Percentiles rank a stretch among this genome's conserved stretches.
phyloP scores from a whole-genome alignment of 2,888 invertebrate genomes.

The Cloeon dipterum region DNA sequence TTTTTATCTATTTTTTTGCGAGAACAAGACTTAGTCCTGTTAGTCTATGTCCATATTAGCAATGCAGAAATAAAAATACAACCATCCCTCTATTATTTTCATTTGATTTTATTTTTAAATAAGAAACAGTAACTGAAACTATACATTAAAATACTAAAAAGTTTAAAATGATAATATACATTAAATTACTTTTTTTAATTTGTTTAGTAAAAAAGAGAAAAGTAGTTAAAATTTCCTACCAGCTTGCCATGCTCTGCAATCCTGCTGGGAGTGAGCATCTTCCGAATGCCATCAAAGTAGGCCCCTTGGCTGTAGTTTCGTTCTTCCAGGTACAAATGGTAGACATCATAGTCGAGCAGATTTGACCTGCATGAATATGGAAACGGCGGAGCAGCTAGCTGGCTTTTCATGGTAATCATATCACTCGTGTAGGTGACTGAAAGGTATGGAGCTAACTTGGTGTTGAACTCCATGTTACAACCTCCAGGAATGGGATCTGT shows the following conservation, averaged over 20 bases:
- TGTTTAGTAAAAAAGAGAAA: too few species aligned
- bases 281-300: conserved; percentile 34
- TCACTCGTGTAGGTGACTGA: conserved; percentile 17
- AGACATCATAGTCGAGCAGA: conserved; percentile 25
- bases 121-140: too few species aligned
- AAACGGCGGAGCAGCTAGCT: conserved; percentile 21
- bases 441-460: conserved; percentile 35
- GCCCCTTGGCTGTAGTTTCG: conserved; percentile 25
- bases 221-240: conserved; percentile 23
- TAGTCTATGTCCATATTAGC: too few species aligned
- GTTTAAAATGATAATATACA: too few species aligned
- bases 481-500: conserved; percentile 58
- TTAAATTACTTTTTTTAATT: too few species aligned
- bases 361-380: conserved; percentile 16
- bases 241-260: conserved; percentile 26
- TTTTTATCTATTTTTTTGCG: too few species aligned
- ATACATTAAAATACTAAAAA: too few species aligned
- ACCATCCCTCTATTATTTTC: too few species aligned
- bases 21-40: too few species aligned
- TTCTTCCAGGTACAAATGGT: conserved; percentile 35
- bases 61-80: too few species aligned
- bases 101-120: too few species aligned
- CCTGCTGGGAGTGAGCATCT: conserved; percentile 32
- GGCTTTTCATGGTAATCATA: conserved; percentile 26
- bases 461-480: conserved; percentile 43